Evolutionary conservation across 1,140 invertebrate genomes (phyloP), one percentile per base, ranked within the genome.

Genomic region (Tribolium madens): DNA sequence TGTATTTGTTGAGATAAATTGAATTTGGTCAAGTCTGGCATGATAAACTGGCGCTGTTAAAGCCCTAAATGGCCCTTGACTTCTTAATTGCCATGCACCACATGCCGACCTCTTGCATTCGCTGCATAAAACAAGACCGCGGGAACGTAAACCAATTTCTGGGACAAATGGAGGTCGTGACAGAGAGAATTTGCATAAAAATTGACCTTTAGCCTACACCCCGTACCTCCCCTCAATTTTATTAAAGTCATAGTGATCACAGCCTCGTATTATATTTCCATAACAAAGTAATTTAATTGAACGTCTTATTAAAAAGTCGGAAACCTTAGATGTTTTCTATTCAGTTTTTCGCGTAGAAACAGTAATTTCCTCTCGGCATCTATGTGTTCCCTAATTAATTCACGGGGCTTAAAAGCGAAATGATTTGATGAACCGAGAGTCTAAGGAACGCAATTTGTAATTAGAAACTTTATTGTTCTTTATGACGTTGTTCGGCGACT

Each of bases 131-230:
- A 82, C 80, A 81, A 82, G 79, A 77, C 60, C 36, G 75, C 6
- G 48, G 48, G 68, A 46, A 57, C 17, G 74, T 71, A 73, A 80
- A 76, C 77, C 78, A 36, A 76, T 75, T 74, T 70, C 68, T 72
- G 50, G 73, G 76, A 82, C 78, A 82, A 82, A 82, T 81, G 76
- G 76, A 76, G 79, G 77, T 80, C 77, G 70, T 81, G 80, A 81
- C 81, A 81, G 75, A 46, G 73, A 64, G 77, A 79, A 82, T 82
- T 82, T 82, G 78, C 81, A 82, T 82, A 74, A 81, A 82, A 82
- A 82, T 82, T 82, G 80, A 82, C 81, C 80, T 79, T 74, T 81
- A 73, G 15, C 50, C 26, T 36, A 26, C 9, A 10, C 9, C 18
- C 18, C 18, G 21, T 42, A 10, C 3, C 7, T 31, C 6, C 12